Evolutionary conservation across 2,113 vertebrate genomes (phyloP), one percentile per base, ranked within the genome.

Genomic region (Heterotis niloticus): DNA sequence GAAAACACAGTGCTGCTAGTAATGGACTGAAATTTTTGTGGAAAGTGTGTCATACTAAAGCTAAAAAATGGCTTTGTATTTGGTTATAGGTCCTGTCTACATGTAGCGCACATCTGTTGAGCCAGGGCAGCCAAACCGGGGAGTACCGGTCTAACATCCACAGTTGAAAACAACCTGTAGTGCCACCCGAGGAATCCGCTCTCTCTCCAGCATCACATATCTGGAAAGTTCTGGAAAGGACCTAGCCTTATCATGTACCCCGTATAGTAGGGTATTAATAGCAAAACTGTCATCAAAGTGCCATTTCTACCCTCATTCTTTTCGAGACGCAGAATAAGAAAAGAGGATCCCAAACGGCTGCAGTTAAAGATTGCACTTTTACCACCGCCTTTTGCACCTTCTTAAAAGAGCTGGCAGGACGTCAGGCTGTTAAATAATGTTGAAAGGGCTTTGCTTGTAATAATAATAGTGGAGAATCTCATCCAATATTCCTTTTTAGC

Each of bases 401-500:
- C 54, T 34, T 59, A n/a, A 70, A 54, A 10, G 66, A 10, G 56
- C 52, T 11, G 10, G 64, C 17, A 26, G 64, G 64, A 20, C 52
- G 13, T 3, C 10, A 52, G 51, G 24, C 77, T 78, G 20, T 70
- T 62, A 62, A 70, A 78, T 78, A 70, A 78, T 44, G 66, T 12
- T 29, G 44, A 56, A 54, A 17, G 64, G 5, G 5, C 56, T 69
- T 56, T 70, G 17, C 77, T 34, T 69, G 7, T 14, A 78, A 70
- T 62, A 59, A 75, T 56, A 79, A 73, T 51, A 68, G 77, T 10
- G 54, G 54, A 28, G n/a, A 72, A 64, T 23, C 70, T 79, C 60
- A 75, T 73, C 18, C 57, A 1, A 28, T 52, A 73, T 79, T 54
- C 78, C 34, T 51, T 28, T 65, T 79, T 28, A 79, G 78, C 69